Evolutionary conservation across 2,113 vertebrate genomes (phyloP).

Genomic region (Conger conger): DNA sequence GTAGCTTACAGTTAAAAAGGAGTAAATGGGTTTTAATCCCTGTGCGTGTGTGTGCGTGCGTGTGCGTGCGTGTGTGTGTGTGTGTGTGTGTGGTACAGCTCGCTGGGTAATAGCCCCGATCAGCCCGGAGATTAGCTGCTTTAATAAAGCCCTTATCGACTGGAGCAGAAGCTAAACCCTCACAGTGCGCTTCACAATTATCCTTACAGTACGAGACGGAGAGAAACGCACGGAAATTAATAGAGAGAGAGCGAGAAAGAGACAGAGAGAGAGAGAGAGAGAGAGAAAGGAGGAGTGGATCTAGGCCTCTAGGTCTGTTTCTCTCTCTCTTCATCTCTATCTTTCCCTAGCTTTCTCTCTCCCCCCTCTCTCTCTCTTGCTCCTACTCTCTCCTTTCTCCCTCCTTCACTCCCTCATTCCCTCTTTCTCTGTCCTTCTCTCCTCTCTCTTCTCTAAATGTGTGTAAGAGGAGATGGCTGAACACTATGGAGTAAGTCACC

Average conservation of each 20-base stretch:
- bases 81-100: background rate
- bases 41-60: background rate
- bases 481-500: background rate
- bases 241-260: too few species aligned
- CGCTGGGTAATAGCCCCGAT: background rate
- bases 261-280: background rate
- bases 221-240: background rate
- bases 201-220: background rate
- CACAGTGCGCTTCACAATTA: background rate
- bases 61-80: background rate
- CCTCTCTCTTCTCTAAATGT: background rate
- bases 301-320: background rate
- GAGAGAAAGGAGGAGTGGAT: background rate
- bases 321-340: background rate
- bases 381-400: background rate
- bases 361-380: constrained; percentile 1
- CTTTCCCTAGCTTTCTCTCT: background rate
- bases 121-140: background rate
- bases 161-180: background rate
- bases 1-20: background rate
- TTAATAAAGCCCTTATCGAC: background rate
- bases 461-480: background rate
- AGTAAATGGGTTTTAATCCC: background rate
- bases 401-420: background rate
- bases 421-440: constrained; percentile 16